phyloP scores from a whole-genome alignment of 2,888 invertebrate genomes.

The Sympetrum striolatum region DNA sequence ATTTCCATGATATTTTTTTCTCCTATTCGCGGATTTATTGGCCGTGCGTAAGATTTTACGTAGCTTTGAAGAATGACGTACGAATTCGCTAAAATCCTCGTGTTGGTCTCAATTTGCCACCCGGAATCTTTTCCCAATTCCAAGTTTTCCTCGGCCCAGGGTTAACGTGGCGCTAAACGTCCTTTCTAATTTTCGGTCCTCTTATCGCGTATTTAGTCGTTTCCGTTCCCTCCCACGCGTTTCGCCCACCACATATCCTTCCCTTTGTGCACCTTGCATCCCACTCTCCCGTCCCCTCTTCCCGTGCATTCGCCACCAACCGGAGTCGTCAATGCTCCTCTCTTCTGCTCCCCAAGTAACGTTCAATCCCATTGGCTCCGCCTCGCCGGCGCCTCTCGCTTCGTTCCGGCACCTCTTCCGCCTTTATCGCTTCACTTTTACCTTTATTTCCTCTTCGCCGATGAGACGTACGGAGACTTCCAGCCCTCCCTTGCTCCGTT shows the following conservation, averaged over 20 bases:
- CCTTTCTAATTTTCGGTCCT: no score
- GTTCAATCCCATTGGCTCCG: background rate
- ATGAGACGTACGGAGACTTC: background rate
- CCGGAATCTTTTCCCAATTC: no score
- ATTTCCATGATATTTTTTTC: no score
- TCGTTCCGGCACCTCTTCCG: background rate
- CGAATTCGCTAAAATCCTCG: no score
- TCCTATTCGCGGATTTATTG: no score
- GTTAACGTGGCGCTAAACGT: no score
- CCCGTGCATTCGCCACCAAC: background rate
- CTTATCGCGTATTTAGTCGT: no score
- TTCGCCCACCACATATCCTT: background rate
- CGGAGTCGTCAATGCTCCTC: background rate
- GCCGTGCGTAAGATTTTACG: no score
- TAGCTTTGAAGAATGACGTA: no score
- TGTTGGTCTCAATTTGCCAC: no score
- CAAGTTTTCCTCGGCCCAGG: no score
- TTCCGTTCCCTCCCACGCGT: no score
- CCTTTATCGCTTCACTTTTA: background rate
- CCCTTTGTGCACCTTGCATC: background rate
- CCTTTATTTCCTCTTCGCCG: background rate
- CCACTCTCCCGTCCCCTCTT: background rate
- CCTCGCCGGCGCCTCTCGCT: background rate
- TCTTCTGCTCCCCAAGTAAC: background rate
- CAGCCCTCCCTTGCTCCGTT: background rate